These are phyloP conservation scores for Festucalex cinctus DNA, from an alignment of 2,113 vertebrate species.

Conservation along the genomic window DNA sequence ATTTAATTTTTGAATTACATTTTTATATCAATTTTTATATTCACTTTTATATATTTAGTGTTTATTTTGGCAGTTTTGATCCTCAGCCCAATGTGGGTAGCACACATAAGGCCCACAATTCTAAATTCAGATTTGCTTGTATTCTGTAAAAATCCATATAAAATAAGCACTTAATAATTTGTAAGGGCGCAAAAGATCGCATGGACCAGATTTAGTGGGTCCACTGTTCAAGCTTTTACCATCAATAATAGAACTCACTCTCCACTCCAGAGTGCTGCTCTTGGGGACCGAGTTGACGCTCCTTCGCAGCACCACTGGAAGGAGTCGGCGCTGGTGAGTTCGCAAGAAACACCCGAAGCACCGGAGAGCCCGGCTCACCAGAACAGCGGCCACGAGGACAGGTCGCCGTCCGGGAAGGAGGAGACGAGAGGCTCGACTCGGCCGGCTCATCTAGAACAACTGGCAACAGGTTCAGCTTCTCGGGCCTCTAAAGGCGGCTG, in stretches of 20 bases:
- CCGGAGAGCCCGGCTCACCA: slow-evolving; percentile 73
- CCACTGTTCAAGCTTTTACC: neutral
- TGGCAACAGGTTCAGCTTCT: slow-evolving; percentile 93
- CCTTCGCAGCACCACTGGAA: slow-evolving; percentile 69
- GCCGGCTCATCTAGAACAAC: slow-evolving; percentile 76
- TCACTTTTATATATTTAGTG: no score
- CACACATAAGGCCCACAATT: no score
- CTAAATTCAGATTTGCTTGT: no score
- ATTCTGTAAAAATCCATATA: no score
- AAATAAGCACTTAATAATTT: no score
- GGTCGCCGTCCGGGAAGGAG: slow-evolving; percentile 57
- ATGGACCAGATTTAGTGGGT: neutral
- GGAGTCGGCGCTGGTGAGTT: slow-evolving; percentile 70
- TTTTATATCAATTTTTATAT: no score
- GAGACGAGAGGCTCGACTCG: slow-evolving; percentile 65
- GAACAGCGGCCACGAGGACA: slow-evolving; percentile 72
- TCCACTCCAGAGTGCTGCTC: slow-evolving; percentile 61
- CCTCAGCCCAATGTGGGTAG: no score
- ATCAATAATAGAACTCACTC: neutral
- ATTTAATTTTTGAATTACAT: no score
- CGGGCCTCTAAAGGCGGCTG: slow-evolving; percentile 79
- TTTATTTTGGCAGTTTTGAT: no score
- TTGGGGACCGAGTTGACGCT: slow-evolving; percentile 62
- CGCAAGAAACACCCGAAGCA: slow-evolving; percentile 64
- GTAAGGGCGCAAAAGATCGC: no score